Conservation (phyloP, 1,140 invertebrate genomes). For the Brachionus asplanchnoidis region DNA sequence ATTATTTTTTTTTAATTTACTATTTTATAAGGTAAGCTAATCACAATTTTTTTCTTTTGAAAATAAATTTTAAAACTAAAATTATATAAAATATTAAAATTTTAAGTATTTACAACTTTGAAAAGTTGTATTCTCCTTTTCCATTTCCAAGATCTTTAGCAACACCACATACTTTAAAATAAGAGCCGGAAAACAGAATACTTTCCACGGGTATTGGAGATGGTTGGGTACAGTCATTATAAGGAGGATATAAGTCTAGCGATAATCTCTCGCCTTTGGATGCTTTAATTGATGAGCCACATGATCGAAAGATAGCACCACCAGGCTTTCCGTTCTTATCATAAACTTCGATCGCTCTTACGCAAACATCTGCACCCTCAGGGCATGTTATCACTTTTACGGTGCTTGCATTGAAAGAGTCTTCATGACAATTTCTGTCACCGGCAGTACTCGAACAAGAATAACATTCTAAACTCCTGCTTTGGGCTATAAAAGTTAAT, state of each 20-base stretch:
- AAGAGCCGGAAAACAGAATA: neutral
- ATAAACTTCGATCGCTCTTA: neutral
- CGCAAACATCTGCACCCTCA: neutral
- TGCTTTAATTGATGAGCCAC: neutral
- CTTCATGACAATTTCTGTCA: conserved; percentile 17
- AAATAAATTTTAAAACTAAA: neutral
- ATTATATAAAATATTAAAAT: neutral
- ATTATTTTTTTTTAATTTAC: neutral
- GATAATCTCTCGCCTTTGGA: neutral
- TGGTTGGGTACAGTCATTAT: neutral
- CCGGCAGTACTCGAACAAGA: conserved; percentile 12
- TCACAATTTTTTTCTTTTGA: neutral
- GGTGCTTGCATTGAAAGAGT: conserved; percentile 15
- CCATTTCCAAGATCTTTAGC: conserved; percentile 11
- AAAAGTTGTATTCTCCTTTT: conserved; percentile 18
- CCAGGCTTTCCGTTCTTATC: conserved; percentile 20
- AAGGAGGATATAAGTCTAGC: neutral
- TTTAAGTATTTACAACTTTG: neutral
- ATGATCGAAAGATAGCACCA: conserved; percentile 15
- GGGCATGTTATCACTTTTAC: conserved; percentile 3
- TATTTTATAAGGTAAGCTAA: neutral
- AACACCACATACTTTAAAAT: conserved; percentile 1
- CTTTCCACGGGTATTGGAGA: neutral
- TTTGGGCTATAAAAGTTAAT: neutral
- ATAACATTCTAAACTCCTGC: neutral